A percentile compares a stretch with the other conserved stretches of the same genome.
phyloP scores from a whole-genome alignment of 2,797 vertebrate genomes.

The Syncerus caffer region DNA sequence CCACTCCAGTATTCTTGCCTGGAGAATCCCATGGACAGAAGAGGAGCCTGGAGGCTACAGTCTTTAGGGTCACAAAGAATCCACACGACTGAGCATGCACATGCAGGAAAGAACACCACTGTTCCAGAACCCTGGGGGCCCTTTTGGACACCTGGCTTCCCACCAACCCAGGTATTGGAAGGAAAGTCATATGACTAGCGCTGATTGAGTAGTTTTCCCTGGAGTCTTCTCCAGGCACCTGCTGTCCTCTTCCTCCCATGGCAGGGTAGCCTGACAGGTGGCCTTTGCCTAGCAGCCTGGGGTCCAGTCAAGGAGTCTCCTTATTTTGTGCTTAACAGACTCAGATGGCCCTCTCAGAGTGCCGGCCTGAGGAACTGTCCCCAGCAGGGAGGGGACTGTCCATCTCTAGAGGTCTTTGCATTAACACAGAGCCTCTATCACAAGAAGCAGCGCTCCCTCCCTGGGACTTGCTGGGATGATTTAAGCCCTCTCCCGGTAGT shows the following conservation, averaged over 20 bases:
- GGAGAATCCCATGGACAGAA: not conserved
- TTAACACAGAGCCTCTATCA: not conserved
- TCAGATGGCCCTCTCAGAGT: not conserved
- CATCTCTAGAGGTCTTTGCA: not conserved
- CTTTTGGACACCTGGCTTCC: not conserved
- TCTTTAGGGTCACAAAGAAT: not conserved
- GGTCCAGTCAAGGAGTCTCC: not conserved
- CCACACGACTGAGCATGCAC: rapidly evolving
- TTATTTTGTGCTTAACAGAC: not conserved
- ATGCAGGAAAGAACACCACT: not conserved
- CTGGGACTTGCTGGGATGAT: too few species aligned
- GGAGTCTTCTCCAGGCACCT: not conserved
- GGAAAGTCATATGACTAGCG: rapidly evolving
- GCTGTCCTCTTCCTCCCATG: not conserved
- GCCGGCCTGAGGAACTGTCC: not conserved
- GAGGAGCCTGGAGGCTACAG: not conserved
- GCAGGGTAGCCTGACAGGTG: not conserved
- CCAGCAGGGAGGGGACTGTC: not conserved
- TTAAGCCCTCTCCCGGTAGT: not conserved
- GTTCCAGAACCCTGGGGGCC: not conserved
- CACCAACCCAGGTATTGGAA: too few species aligned
- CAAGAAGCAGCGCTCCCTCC: not conserved
- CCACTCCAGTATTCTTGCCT: not conserved
- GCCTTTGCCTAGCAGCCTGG: not conserved
- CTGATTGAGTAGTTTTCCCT: not conserved